These are phyloP conservation scores for Chrysoperla carnea DNA, from an alignment of 1,140 invertebrate species.

Conservation along the genomic window DNA sequence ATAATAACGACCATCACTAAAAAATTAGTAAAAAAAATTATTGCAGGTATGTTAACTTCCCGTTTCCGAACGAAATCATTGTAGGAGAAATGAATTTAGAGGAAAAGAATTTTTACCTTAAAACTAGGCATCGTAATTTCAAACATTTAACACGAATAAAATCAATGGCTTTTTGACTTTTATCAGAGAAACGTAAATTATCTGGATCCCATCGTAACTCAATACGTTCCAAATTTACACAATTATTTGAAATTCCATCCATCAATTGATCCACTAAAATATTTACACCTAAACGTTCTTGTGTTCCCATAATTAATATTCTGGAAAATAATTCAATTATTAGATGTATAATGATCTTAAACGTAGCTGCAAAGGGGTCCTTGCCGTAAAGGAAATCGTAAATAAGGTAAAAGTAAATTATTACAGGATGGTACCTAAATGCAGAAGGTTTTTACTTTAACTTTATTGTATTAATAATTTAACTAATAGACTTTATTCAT, in stretches of 20 bases:
- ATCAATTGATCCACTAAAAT: slow-evolving; percentile 95
- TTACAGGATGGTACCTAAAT: no score
- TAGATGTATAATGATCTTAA: background rate
- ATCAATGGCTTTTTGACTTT: slow-evolving; percentile 94
- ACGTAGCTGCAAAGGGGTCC: background rate
- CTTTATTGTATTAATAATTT: no score
- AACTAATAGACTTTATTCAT: no score
- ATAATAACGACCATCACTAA: slow-evolving; percentile 95
- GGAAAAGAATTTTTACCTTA: slow-evolving; percentile 40
- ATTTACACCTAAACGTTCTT: slow-evolving; percentile 88
- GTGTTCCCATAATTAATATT: slow-evolving; percentile 92
- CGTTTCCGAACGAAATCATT: no score
- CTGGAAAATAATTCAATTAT: slow-evolving; percentile 28
- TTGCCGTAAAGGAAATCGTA: no score
- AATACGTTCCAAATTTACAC: slow-evolving; percentile 70
- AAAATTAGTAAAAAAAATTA: slow-evolving; percentile 22
- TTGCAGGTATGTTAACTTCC: no score
- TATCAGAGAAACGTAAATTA: slow-evolving; percentile 95
- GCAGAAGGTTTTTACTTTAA: no score
- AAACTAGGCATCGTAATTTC: slow-evolving; percentile 62
- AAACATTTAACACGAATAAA: slow-evolving; percentile 76
- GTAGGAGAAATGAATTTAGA: no score
- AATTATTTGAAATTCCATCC: slow-evolving; percentile 92
- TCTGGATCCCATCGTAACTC: slow-evolving; percentile 97
- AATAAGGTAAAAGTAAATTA: no score